Evolutionary conservation across 1,140 invertebrate species (phyloP), one percentile per base, ranked within the genome.

Genomic region (Drosophila watanabei): DNA sequence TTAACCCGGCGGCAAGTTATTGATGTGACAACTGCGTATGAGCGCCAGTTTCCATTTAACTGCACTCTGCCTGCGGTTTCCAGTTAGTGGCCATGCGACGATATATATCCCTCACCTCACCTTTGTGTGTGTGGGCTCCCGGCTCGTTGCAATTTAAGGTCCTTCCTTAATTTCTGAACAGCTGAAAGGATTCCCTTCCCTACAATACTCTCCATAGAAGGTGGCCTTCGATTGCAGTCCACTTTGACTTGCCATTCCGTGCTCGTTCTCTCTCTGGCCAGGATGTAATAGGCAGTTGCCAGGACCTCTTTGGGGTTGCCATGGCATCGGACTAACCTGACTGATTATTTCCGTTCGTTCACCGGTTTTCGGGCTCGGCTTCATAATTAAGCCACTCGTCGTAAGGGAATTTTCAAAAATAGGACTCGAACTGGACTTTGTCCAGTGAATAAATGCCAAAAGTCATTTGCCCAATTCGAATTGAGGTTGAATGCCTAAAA

Each of bases 21-120:
- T 65, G 65, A 68, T 48, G 65, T 69, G 66, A 51, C 66, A 69
- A 69, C 63, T 66, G 66, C 46, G 45, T 65, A 20, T 32, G 45
- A 66, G 46, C 46, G 20, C 16, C 61, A 35, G 30, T 69, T 69
- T 69, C 28, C 66, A 41, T 51, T 69, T 69, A 66, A 66, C 14
- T 51, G 62, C 65, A 49, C 65, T 66, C 30, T 18, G 33, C 57
- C 63, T 65, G 37, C 30, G 63, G 63, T 41, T 28, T 6, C 33
- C 59, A 20, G 60, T 20, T 68, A 68, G n/a, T 64, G 16, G 35
- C 33, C 9, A 20, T 51, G 16, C 4, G 4, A 30, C 16, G 4
- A 37, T 41, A 16, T 41, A 39, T 39, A 24, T 24, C 24, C 24
- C 24, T 16, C 14, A 16, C 49, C 20, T 24, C 13, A 11, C 18